These are phyloP conservation scores for Atherinomorus stipes DNA, from an alignment of 2,113 vertebrate species.

Conservation along the genomic window DNA sequence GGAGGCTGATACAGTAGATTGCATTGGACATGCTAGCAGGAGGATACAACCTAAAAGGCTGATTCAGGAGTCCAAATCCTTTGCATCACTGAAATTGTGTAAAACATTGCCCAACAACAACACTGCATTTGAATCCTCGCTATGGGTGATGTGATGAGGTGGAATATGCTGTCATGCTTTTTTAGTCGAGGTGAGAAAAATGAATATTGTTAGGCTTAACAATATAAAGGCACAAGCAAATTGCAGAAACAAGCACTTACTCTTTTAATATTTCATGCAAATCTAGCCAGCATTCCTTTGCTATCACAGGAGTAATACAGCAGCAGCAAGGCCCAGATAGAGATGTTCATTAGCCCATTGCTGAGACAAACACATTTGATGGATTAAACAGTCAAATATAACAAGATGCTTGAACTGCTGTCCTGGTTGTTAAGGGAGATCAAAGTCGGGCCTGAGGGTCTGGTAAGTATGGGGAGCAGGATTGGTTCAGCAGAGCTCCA, in stretches of 20 bases:
- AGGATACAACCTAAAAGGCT: slow-evolving; percentile 63
- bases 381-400: slow-evolving; percentile 80
- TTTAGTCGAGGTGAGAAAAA: slow-evolving; percentile 45
- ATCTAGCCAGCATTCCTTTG: slow-evolving; percentile 25
- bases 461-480: slow-evolving; percentile 65
- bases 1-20: slow-evolving; percentile 72
- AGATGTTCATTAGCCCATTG: slow-evolving; percentile 77
- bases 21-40: slow-evolving; percentile 63
- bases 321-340: slow-evolving; percentile 59
- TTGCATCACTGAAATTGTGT: slow-evolving; percentile 28
- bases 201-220: slow-evolving; percentile 11
- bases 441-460: slow-evolving; percentile 79
- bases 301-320: slow-evolving; percentile 47
- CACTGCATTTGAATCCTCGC: slow-evolving; percentile 3
- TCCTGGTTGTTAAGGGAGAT: slow-evolving; percentile 78
- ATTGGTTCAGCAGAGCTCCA: slow-evolving; percentile 73
- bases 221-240: slow-evolving; percentile 44
- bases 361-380: slow-evolving; percentile 82
- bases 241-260: slow-evolving; percentile 53
- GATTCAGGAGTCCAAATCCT: slow-evolving; percentile 60
- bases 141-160: background rate
- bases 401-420: slow-evolving; percentile 78
- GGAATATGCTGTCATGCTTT: background rate
- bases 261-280: slow-evolving; percentile 52
- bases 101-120: slow-evolving; percentile 27